Conservation (phyloP, 2,888 invertebrate genomes). For the Baronia brevicornis region DNA sequence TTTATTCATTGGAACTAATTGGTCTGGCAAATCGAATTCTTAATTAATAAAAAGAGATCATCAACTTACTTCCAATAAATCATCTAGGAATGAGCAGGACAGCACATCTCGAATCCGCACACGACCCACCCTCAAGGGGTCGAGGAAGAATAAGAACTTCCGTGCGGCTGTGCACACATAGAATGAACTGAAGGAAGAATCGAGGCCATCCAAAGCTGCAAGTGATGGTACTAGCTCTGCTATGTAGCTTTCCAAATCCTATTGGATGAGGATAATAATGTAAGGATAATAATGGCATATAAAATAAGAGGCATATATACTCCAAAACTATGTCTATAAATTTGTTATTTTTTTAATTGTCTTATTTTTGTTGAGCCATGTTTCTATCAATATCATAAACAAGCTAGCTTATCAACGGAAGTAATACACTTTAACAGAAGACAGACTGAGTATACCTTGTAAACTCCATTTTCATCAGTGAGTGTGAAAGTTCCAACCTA, state of each 20-base stretch:
- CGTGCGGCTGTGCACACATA: conserved; percentile 97
- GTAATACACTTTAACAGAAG: too few species aligned
- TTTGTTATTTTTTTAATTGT: too few species aligned
- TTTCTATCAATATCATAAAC: too few species aligned
- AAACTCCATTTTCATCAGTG: too few species aligned
- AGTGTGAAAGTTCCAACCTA: too few species aligned
- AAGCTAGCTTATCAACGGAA: too few species aligned
- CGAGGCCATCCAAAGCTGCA: conserved; percentile 91
- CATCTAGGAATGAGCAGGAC: conserved; percentile 93
- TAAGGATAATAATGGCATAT: background rate
- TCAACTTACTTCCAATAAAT: conserved; percentile 84
- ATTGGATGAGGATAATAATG: conserved; percentile 17
- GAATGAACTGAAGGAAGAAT: conserved; percentile 95
- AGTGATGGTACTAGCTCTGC: conserved; percentile 94
- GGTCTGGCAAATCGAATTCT: too few species aligned
- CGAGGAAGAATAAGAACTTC: conserved; percentile 97
- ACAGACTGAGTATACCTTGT: too few species aligned
- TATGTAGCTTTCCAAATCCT: conserved; percentile 97
- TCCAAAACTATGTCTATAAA: too few species aligned
- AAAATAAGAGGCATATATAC: background rate
- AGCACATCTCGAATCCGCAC: conserved; percentile 94
- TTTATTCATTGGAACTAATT: too few species aligned
- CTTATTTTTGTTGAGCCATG: too few species aligned
- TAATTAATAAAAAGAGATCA: conserved; percentile 1
- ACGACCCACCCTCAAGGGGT: conserved; percentile 89